These are phyloP conservation scores for Drosophila dunni DNA, from an alignment of 1,140 invertebrate genomes.

Conservation along the genomic window DNA sequence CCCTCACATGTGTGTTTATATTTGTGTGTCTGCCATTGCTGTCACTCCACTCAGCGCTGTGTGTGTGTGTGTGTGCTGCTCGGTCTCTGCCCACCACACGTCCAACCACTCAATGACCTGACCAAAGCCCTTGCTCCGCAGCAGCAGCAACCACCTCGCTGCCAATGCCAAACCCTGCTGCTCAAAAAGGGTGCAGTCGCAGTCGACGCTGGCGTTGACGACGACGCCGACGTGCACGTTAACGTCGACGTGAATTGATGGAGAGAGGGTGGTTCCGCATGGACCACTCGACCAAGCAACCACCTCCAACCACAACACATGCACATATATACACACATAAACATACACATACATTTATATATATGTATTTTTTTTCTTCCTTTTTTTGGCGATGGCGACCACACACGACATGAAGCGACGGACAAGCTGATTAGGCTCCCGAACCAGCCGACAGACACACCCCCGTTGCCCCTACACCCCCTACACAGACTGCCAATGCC, in stretches of 20 bases:
- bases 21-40: conserved; percentile 35
- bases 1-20: conserved; percentile 13
- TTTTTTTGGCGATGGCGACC: conserved; percentile 39
- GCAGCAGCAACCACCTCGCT: conserved; percentile 27
- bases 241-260: conserved; percentile 1
- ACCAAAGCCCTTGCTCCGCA: conserved; percentile 12
- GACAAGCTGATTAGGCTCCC: conserved; percentile 39
- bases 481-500: neutral
- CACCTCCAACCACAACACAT: neutral
- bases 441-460: neutral
- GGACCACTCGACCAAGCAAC: conserved; percentile 15
- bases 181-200: conserved; percentile 70
- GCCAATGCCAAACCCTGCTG: conserved; percentile 3
- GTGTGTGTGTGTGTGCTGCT: conserved; percentile 29
- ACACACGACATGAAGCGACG: conserved; percentile 34
- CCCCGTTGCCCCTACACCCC: neutral
- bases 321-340: no score
- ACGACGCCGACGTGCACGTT: conserved; percentile 32
- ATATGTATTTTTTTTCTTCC: neutral
- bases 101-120: conserved; percentile 79
- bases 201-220: conserved; percentile 47
- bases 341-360: no score
- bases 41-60: conserved; percentile 11
- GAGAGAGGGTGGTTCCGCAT: conserved; percentile 19
- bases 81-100: conserved; percentile 55